These are phyloP conservation scores for Eciton burchellii DNA, from an alignment of 1,140 invertebrate species.

Conservation along the genomic window DNA sequence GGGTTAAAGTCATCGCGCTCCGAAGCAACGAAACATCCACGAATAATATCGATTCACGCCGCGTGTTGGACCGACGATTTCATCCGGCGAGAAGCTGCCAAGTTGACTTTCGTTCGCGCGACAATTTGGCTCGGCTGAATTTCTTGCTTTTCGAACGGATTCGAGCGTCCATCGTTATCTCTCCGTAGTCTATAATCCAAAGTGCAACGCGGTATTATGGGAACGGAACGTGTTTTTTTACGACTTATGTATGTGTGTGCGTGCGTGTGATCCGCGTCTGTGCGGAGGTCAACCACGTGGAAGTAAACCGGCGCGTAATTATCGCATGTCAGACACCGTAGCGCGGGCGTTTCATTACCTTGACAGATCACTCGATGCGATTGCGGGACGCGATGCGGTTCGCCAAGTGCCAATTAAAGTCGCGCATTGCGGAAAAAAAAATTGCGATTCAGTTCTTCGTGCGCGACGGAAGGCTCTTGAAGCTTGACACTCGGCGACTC, in stretches of 20 bases:
- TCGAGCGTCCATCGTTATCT: background rate
- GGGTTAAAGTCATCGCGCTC: conserved; percentile 19
- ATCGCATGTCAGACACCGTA: conserved; percentile 32
- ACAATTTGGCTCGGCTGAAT: background rate
- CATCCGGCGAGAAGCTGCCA: conserved; percentile 14
- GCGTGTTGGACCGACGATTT: conserved; percentile 32
- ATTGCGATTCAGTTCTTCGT: conserved; percentile 28
- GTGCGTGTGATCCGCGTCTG: background rate
- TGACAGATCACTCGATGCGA: conserved; percentile 41
- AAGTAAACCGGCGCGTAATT: conserved; percentile 47
- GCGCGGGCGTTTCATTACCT: conserved; percentile 10
- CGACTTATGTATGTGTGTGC: background rate
- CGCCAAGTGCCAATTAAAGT: conserved; percentile 10
- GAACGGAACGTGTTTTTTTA: conserved; percentile 1
- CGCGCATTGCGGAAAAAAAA: background rate
- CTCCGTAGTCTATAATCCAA: conserved; percentile 9
- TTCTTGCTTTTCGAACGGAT: background rate
- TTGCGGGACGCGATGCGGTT: background rate
- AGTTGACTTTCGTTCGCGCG: background rate
- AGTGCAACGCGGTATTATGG: background rate
- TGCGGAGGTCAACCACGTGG: conserved; percentile 22
- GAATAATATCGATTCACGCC: conserved; percentile 36
- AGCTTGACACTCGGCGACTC: background rate
- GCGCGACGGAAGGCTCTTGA: background rate
- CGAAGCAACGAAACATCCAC: conserved; percentile 51